phyloP scores from a whole-genome alignment of 2,113 vertebrate species.

The Bungarus multicinctus region DNA sequence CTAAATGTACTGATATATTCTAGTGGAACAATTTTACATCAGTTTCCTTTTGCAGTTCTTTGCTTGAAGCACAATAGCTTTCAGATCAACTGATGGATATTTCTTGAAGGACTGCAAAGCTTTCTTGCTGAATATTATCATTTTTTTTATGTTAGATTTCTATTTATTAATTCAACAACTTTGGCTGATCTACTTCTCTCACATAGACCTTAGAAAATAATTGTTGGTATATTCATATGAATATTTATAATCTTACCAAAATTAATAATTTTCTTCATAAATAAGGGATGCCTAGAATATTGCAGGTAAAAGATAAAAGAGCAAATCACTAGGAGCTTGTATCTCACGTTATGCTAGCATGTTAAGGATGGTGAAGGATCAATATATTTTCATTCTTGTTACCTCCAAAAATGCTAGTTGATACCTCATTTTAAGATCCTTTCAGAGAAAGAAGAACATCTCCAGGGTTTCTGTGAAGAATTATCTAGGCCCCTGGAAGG shows the following conservation, averaged over 20 bases:
- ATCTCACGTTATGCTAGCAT: neutral
- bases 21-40: neutral
- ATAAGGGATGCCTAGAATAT: neutral
- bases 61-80: neutral
- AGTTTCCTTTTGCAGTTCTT: neutral
- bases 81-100: neutral
- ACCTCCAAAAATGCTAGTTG: neutral
- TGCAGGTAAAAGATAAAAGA: neutral
- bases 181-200: neutral
- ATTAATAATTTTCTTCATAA: neutral
- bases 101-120: neutral
- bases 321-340: neutral
- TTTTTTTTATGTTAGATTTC: neutral
- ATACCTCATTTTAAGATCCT: neutral
- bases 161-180: neutral
- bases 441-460: neutral
- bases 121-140: neutral
- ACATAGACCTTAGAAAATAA: neutral
- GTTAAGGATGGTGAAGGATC: neutral
- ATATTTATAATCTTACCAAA: neutral
- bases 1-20: neutral
- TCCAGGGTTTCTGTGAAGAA: neutral
- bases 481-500: neutral
- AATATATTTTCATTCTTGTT: neutral
- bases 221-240: neutral